Conservation (phyloP, 2,113 vertebrate genomes). For the Neolamprologus toae region DNA sequence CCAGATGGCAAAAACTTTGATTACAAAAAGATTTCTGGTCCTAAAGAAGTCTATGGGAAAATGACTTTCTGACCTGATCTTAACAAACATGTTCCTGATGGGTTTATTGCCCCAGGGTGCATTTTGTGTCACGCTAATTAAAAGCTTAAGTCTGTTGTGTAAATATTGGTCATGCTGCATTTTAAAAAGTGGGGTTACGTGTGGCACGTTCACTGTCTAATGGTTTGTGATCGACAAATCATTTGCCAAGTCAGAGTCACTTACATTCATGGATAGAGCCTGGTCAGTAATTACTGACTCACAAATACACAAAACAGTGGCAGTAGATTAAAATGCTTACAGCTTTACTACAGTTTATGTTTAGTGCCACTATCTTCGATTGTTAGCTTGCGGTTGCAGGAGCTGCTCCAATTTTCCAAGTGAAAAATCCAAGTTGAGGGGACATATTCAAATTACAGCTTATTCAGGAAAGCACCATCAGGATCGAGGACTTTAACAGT, state of each 20-base stretch:
- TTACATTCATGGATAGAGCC: background rate
- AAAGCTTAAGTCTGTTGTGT: background rate
- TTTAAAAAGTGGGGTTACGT: background rate
- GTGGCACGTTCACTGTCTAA: background rate
- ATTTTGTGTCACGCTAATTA: background rate
- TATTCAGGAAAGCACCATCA: background rate
- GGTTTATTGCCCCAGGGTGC: background rate
- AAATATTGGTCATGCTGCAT: background rate
- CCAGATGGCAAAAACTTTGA: background rate
- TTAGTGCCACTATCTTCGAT: background rate
- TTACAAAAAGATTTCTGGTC: background rate
- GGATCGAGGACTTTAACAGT: background rate
- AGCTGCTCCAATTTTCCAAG: background rate
- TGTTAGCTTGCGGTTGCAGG: background rate
- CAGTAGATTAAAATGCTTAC: background rate
- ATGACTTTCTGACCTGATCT: background rate
- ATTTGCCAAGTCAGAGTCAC: background rate
- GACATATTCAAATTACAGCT: background rate
- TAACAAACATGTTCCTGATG: background rate
- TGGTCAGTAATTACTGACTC: background rate
- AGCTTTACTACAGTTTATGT: background rate
- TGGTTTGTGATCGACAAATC: background rate
- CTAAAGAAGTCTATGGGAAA: background rate
- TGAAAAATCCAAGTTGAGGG: background rate
- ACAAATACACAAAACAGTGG: background rate